These are phyloP conservation scores for Gymnocheta viridis DNA, from an alignment of 2,888 invertebrate species.

Conservation along the genomic window DNA sequence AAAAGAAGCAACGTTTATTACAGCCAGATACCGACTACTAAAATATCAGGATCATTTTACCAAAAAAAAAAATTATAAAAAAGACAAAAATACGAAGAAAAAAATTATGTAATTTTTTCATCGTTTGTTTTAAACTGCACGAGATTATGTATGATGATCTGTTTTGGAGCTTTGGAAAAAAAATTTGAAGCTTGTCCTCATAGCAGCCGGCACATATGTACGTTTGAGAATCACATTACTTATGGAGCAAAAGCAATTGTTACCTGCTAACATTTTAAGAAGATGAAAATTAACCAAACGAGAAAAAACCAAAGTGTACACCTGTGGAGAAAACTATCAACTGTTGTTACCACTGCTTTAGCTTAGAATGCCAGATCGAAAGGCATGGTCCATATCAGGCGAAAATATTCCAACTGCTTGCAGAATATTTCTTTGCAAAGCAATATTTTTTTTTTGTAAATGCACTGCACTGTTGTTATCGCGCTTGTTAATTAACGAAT, in stretches of 20 bases:
- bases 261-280: slow-evolving; percentile 16
- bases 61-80: slow-evolving; percentile 29
- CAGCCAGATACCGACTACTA: background rate
- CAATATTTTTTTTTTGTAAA: slow-evolving; percentile 53
- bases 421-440: slow-evolving; percentile 29
- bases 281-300: slow-evolving; percentile 11
- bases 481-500: slow-evolving; percentile 75
- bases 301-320: slow-evolving; percentile 40
- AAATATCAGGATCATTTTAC: slow-evolving; percentile 62
- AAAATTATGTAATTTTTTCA: slow-evolving; percentile 57
- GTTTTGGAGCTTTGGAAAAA: slow-evolving; percentile 17
- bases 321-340: slow-evolving; percentile 70
- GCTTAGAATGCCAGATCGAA: slow-evolving; percentile 32
- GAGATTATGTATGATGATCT: slow-evolving; percentile 55
- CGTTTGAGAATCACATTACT: slow-evolving; percentile 14
- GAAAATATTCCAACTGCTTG: slow-evolving; percentile 30
- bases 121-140: background rate
- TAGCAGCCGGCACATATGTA: background rate
- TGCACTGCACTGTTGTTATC: slow-evolving; percentile 70
- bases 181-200: slow-evolving; percentile 51
- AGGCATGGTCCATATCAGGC: slow-evolving; percentile 47
- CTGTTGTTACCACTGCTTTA: slow-evolving; percentile 54
- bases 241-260: slow-evolving; percentile 20
- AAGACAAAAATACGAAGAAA: background rate
- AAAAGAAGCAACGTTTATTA: background rate